A percentile compares a stretch with the other conserved stretches of the same genome.
These are phyloP conservation scores for Proterorhinus semilunaris DNA, from an alignment of 2,113 vertebrate species.

Conservation along the genomic window DNA sequence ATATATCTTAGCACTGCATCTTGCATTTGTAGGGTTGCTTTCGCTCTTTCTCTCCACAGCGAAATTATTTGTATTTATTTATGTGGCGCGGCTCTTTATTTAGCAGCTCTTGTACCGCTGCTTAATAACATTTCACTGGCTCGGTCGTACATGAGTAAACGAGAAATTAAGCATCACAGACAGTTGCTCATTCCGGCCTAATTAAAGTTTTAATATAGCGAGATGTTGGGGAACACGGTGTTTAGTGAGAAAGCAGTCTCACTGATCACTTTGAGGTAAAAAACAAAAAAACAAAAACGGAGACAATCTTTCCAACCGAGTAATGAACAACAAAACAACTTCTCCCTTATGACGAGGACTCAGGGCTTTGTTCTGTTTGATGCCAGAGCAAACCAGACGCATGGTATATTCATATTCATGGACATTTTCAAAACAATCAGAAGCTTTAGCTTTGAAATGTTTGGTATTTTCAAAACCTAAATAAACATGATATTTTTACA, in stretches of 20 bases:
- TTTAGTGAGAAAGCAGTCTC: constrained; percentile 50
- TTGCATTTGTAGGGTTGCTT: constrained; percentile 16
- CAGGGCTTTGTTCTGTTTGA: too few species aligned
- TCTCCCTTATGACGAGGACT: too few species aligned
- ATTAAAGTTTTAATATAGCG: constrained; percentile 79
- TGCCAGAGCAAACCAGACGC: too few species aligned
- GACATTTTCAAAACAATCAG: too few species aligned
- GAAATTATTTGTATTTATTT: constrained; percentile 43
- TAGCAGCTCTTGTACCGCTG: constrained; percentile 40
- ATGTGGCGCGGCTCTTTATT: constrained; percentile 16
- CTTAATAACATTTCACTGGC: constrained; percentile 67
- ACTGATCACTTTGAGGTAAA: constrained; percentile 20
- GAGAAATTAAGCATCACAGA: constrained; percentile 71
- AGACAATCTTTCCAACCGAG: too few species aligned
- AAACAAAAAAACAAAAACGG: neutral
- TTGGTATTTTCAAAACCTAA: too few species aligned
- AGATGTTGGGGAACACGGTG: constrained; percentile 45
- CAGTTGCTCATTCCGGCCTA: constrained; percentile 68
- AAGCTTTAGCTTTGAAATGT: too few species aligned
- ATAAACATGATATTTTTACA: too few species aligned
- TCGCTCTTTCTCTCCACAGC: constrained; percentile 24
- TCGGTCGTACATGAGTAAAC: constrained; percentile 66
- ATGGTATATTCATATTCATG: too few species aligned
- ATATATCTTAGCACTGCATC: constrained; percentile 14
- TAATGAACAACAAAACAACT: too few species aligned